phyloP scores from a whole-genome alignment of 1,140 invertebrate species.

The Hirudo medicinalis region DNA sequence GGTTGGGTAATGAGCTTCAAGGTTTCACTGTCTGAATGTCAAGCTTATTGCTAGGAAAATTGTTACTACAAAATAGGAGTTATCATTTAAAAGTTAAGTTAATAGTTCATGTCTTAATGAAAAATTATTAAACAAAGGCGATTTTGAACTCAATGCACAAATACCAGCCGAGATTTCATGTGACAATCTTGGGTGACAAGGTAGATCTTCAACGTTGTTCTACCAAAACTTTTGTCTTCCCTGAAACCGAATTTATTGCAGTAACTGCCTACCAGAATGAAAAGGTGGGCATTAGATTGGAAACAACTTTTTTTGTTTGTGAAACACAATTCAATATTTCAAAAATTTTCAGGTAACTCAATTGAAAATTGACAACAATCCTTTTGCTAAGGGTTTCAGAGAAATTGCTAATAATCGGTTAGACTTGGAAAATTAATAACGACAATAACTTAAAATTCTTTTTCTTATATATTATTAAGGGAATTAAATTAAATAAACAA shows the following conservation, averaged over 20 bases:
- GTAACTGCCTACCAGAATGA: conserved; percentile 76
- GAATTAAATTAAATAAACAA: no score
- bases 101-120: no score
- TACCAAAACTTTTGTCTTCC: conserved; percentile 82
- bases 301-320: neutral
- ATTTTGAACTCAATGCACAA: conserved; percentile 97
- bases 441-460: no score
- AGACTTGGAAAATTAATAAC: no score
- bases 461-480: no score
- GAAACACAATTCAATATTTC: neutral
- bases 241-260: conserved; percentile 82
- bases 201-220: neutral
- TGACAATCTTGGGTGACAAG: conserved; percentile 59
- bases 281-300: conserved; percentile 53
- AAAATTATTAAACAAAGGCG: conserved; percentile 53
- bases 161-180: conserved; percentile 88
- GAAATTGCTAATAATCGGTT: conserved; percentile 52
- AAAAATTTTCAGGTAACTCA: conserved; percentile 62
- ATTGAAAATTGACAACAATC: conserved; percentile 88
- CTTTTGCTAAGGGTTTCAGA: conserved; percentile 83
- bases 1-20: no score
- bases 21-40: no score
- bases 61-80: no score
- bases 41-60: no score
- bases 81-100: no score